Percentiles rank a stretch among this genome's conserved stretches.
Conservation (phyloP, 2,888 invertebrate species). For the Incurvaria masculella region DNA sequence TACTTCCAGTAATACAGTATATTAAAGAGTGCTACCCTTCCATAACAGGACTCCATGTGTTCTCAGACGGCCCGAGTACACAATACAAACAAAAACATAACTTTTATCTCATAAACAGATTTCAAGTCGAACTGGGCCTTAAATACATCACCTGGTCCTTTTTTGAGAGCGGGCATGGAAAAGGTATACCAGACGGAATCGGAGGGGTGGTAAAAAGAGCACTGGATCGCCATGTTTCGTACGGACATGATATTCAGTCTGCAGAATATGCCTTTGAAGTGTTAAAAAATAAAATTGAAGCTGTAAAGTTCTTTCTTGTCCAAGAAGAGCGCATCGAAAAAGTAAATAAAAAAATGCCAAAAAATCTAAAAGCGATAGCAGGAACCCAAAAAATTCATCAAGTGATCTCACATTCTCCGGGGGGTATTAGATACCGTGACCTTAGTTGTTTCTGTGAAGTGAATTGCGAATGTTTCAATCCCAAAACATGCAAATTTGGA, state of each 20-base stretch:
- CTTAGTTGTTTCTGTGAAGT: neutral
- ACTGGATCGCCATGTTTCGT: constrained; percentile 13
- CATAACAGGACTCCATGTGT: neutral
- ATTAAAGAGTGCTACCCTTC: neutral
- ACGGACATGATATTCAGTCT: constrained; percentile 10
- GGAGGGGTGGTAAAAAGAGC: constrained; percentile 18
- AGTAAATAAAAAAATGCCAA: constrained; percentile 12
- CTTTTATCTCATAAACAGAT: constrained; percentile 5
- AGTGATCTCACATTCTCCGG: constrained; percentile 8
- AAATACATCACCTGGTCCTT: constrained; percentile 8
- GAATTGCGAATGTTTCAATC: constrained; percentile 4
- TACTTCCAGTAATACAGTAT: neutral
- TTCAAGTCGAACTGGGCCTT: constrained; percentile 1
- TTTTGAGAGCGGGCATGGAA: constrained; percentile 16
- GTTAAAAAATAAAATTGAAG: constrained; percentile 9
- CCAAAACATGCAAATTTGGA: constrained; percentile 8
- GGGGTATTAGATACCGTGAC: neutral
- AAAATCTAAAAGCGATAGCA: constrained; percentile 9
- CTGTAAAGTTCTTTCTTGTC: constrained; percentile 14
- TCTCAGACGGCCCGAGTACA: neutral
- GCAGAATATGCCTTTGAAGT: constrained; percentile 8
- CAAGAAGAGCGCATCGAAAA: constrained; percentile 12
- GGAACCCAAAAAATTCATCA: constrained; percentile 16
- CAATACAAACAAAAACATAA: constrained; percentile 8
- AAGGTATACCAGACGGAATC: constrained; percentile 19